Evolutionary conservation across 2,888 invertebrate genomes (phyloP).

Genomic region (Adela reaumurella): DNA sequence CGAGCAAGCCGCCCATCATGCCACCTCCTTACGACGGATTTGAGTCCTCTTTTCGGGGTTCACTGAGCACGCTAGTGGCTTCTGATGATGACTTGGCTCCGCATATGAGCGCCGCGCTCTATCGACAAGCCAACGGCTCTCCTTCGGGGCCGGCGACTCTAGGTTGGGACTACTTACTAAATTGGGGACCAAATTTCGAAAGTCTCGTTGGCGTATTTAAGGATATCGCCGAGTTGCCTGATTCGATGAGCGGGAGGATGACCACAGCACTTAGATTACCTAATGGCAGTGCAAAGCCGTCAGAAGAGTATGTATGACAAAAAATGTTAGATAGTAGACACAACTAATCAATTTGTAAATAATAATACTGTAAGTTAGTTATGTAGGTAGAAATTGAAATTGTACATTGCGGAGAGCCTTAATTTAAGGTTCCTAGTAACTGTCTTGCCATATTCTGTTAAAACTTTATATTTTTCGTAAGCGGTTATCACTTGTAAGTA

Average conservation of each 20-base stretch:
- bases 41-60: conserved; percentile 91
- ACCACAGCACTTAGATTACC: conserved; percentile 72
- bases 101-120: conserved; percentile 74
- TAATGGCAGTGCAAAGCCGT: conserved; percentile 76
- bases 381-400: not conserved
- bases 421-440: not conserved
- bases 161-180: conserved; percentile 91
- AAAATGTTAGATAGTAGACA: conserved; percentile 7
- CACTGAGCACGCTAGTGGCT: conserved; percentile 88
- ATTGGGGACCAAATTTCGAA: conserved; percentile 96
- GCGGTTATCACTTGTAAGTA: not conserved
- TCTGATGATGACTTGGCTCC: conserved; percentile 87
- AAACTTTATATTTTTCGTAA: not conserved
- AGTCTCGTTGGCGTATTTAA: conserved; percentile 93
- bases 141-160: conserved; percentile 72
- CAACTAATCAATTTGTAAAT: conserved; percentile 3
- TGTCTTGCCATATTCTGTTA: not conserved
- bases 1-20: conserved; percentile 63
- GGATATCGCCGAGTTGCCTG: conserved; percentile 93
- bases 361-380: not conserved
- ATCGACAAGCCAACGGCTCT: conserved; percentile 75
- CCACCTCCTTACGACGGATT: conserved; percentile 86
- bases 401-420: not conserved
- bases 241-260: conserved; percentile 70
- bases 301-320: conserved; percentile 81